phyloP scores from a whole-genome alignment of 2,113 vertebrate genomes.

The Xenopus borealis region DNA sequence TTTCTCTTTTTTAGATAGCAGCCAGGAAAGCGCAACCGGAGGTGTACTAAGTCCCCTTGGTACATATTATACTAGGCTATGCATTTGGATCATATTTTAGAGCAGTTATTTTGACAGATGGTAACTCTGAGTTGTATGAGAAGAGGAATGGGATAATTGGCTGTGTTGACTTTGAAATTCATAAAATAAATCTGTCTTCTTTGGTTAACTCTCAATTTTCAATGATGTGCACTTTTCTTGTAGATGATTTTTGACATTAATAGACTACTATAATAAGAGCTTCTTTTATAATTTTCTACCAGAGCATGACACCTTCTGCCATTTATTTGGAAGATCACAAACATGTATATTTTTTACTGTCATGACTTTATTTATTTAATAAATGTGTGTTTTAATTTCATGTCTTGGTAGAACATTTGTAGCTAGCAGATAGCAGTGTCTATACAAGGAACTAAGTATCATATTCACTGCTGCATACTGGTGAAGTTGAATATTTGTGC shows the following conservation, averaged over 20 bases:
- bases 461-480: no score
- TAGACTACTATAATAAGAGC: neutral
- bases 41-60: neutral
- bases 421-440: no score
- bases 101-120: conserved; percentile 36
- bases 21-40: no score
- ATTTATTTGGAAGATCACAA: conserved; percentile 4
- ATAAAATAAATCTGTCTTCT: conserved; percentile 24
- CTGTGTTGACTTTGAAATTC: conserved; percentile 10
- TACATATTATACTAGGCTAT: neutral
- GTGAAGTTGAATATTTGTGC: no score
- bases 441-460: no score
- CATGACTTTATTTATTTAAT: no score
- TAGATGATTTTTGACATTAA: neutral
- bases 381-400: no score
- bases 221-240: conserved; percentile 13
- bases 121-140: conserved; percentile 14
- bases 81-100: conserved; percentile 18
- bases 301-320: conserved; percentile 7
- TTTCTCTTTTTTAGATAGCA: no score
- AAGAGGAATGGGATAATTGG: conserved; percentile 21
- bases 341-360: no score
- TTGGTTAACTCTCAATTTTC: neutral
- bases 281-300: neutral
- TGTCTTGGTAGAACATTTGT: no score